These are phyloP conservation scores for Cheilosia pagana DNA, from an alignment of 2,888 invertebrate genomes.

Conservation along the genomic window DNA sequence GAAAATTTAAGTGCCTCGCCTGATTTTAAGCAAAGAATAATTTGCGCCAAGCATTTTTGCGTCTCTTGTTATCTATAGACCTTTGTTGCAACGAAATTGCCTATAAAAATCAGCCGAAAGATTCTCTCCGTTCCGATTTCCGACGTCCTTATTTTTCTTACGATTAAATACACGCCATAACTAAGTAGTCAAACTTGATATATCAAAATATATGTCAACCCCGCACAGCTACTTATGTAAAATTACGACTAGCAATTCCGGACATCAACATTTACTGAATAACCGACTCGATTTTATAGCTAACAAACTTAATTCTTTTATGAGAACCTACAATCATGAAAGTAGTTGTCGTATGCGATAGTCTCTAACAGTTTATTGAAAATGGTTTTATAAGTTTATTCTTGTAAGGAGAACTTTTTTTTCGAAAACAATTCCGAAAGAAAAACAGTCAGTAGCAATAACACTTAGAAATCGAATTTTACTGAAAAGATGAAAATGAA, in stretches of 20 bases:
- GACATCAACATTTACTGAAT: conserved; percentile 6
- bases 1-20: too few relatives aligned
- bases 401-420: background rate
- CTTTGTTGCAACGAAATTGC: too few relatives aligned
- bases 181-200: background rate
- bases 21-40: too few relatives aligned
- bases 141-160: too few relatives aligned
- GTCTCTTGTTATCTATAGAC: too few relatives aligned
- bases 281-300: background rate
- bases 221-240: background rate
- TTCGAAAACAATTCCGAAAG: background rate
- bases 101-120: too few relatives aligned
- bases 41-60: too few relatives aligned
- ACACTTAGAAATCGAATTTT: conserved; percentile 49
- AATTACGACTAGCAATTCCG: background rate
- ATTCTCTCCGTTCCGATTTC: too few relatives aligned
- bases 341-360: background rate
- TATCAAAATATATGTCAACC: background rate
- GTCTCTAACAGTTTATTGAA: conserved; percentile 3
- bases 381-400: conserved; percentile 8
- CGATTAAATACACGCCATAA: background rate
- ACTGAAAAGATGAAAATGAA: conserved; percentile 31
- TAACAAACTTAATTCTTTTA: background rate
- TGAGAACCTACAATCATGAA: background rate
- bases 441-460: background rate